A percentile compares a stretch with the other conserved stretches of the same genome.
Conservation (phyloP, 1,140 invertebrate genomes). For the Hypsibius dujardini region DNA sequence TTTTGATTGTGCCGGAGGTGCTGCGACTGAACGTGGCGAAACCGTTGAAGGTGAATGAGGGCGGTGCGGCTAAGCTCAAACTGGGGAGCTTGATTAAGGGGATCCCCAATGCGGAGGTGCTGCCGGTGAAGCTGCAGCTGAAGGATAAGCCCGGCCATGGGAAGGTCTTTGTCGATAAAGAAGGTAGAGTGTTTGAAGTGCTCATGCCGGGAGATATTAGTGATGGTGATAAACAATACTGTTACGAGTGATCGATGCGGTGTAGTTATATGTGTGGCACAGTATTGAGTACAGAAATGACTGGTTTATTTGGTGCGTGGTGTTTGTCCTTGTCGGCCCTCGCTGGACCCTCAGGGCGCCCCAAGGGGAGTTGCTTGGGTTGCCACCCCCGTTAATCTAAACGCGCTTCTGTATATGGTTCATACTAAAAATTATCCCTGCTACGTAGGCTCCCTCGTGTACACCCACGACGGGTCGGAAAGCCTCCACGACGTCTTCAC, state of each 20-base stretch:
- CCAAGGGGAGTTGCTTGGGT: too few relatives aligned
- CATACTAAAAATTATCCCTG: too few relatives aligned
- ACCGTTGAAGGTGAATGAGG: neutral
- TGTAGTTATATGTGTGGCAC: too few relatives aligned
- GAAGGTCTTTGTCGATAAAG: conserved; percentile 11
- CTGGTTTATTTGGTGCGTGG: too few relatives aligned
- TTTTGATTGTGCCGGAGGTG: neutral
- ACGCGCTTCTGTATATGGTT: too few relatives aligned
- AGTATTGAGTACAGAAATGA: too few relatives aligned
- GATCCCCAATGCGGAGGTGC: conserved; percentile 1
- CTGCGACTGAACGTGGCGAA: neutral
- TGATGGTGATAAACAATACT: too few relatives aligned
- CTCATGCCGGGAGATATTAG: too few relatives aligned
- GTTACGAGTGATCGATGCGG: too few relatives aligned
- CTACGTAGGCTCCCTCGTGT: conserved; percentile 32
- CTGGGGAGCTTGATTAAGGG: neutral
- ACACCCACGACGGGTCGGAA: conserved; percentile 73
- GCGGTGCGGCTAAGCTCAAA: neutral
- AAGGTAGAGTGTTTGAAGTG: neutral
- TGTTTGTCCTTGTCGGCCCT: too few relatives aligned
- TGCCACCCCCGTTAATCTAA: too few relatives aligned
- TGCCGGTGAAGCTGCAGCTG: neutral
- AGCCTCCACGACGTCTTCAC: conserved; percentile 52
- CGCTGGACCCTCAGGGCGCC: too few relatives aligned
- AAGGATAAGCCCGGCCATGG: conserved; percentile 8